A percentile compares a stretch with the other conserved stretches of the same genome.
phyloP scores from a whole-genome alignment of 1,140 invertebrate genomes.

The Drosophila orena region DNA sequence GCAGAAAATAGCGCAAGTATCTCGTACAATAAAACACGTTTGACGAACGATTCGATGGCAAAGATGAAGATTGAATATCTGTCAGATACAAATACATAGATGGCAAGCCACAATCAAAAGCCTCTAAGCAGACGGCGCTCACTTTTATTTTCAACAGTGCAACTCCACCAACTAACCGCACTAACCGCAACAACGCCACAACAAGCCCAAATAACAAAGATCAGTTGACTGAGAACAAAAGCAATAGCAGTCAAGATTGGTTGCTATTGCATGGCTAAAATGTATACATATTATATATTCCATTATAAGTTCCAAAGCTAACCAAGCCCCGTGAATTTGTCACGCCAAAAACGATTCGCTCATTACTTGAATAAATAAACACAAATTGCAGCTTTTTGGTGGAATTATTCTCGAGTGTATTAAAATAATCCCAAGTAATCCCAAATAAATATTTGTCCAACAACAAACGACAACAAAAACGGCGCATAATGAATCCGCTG shows the following conservation, averaged over 20 bases:
- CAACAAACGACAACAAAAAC: background rate
- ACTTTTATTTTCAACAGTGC: slow-evolving; percentile 74
- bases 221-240: slow-evolving; percentile 55
- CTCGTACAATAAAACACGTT: slow-evolving; percentile 74
- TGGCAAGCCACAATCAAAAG: slow-evolving; percentile 18
- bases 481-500: background rate
- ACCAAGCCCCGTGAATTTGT: slow-evolving; percentile 3
- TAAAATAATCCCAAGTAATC: slow-evolving; percentile 8
- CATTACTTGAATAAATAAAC: slow-evolving; percentile 47
- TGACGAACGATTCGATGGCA: slow-evolving; percentile 70
- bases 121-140: slow-evolving; percentile 53
- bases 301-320: slow-evolving; percentile 17
- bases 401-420: slow-evolving; percentile 28
- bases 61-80: slow-evolving; percentile 81
- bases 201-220: slow-evolving; percentile 71
- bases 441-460: slow-evolving; percentile 28
- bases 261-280: slow-evolving; percentile 3
- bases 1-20: slow-evolving; percentile 67
- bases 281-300: slow-evolving; percentile 30
- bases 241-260: slow-evolving; percentile 10
- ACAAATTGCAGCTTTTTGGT: slow-evolving; percentile 10
- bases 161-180: slow-evolving; percentile 54
- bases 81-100: slow-evolving; percentile 52
- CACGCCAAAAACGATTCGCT: slow-evolving; percentile 16
- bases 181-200: slow-evolving; percentile 44